Conservation (phyloP, 2,888 invertebrate genomes). For the Caenorhabditis sp. region DNA sequence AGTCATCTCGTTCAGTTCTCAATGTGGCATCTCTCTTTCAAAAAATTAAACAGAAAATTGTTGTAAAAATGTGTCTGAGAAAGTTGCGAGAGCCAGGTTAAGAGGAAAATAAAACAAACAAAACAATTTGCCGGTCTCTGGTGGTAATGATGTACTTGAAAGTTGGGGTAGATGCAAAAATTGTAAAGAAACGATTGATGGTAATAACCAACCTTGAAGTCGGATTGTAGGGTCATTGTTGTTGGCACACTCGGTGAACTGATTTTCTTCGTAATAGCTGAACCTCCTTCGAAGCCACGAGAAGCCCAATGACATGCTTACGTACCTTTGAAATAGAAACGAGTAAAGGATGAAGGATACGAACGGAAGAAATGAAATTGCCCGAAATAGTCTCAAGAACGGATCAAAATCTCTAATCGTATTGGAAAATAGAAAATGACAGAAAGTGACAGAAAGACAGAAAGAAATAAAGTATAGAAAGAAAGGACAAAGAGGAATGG, state of each 20-base stretch:
- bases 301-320: constrained; percentile 53
- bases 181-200: background rate
- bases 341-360: background rate
- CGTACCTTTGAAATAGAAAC: constrained; percentile 18
- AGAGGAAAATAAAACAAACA: constrained; percentile 53
- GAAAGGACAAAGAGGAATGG: too few relatives aligned
- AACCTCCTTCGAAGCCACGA: constrained; percentile 59
- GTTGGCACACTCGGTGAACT: constrained; percentile 46
- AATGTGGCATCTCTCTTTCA: constrained; percentile 30
- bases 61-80: constrained; percentile 46
- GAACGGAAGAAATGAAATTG: background rate
- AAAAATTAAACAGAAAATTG: constrained; percentile 32
- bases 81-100: constrained; percentile 49
- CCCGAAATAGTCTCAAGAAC: background rate
- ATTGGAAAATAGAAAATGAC: constrained; percentile 15
- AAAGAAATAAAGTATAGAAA: constrained; percentile 8
- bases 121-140: constrained; percentile 32
- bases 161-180: constrained; percentile 26
- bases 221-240: constrained; percentile 44
- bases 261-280: constrained; percentile 50
- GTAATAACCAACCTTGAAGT: constrained; percentile 52
- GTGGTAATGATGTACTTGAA: constrained; percentile 29
- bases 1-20: constrained; percentile 4
- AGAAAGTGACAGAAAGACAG: constrained; percentile 8
- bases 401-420: constrained; percentile 23